Evolutionary conservation across 2,797 vertebrate species (phyloP).

Genomic region (Falco peregrinus): DNA sequence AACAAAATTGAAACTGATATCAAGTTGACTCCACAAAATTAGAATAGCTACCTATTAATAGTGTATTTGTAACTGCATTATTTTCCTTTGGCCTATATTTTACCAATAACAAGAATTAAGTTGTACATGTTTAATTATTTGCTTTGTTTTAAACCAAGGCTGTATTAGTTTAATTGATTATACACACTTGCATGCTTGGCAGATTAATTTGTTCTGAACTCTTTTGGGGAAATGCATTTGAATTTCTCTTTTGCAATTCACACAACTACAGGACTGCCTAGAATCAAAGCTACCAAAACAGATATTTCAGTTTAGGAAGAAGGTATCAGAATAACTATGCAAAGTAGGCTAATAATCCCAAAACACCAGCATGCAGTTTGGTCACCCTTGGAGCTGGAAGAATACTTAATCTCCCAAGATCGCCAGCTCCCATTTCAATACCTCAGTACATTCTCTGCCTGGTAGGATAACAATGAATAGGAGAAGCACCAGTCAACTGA

Average conservation of each 20-base stretch:
- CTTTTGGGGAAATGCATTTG: not conserved
- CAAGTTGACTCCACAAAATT: not conserved
- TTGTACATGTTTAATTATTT: not conserved
- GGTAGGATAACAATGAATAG: not conserved
- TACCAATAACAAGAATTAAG: not conserved
- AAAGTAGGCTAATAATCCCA: not conserved
- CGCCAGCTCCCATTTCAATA: not conserved
- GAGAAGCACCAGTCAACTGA: not conserved
- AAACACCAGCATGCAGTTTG: accelerated
- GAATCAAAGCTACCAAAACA: not conserved
- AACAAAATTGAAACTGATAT: not conserved
- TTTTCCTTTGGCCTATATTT: not conserved
- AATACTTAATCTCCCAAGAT: not conserved
- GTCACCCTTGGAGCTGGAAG: not conserved
- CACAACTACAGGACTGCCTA: not conserved
- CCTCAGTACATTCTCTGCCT: not conserved
- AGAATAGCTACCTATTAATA: not conserved
- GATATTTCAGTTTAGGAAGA: not conserved
- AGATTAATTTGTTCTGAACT: not conserved
- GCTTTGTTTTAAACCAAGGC: conserved; percentile 7
- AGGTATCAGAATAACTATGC: not conserved
- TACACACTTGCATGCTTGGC: not conserved
- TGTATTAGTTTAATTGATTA: conserved; percentile 29
- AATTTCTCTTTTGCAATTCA: not conserved
- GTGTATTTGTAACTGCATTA: not conserved